phyloP scores from a whole-genome alignment of 2,113 vertebrate genomes.

The Nansenia antarctica region DNA sequence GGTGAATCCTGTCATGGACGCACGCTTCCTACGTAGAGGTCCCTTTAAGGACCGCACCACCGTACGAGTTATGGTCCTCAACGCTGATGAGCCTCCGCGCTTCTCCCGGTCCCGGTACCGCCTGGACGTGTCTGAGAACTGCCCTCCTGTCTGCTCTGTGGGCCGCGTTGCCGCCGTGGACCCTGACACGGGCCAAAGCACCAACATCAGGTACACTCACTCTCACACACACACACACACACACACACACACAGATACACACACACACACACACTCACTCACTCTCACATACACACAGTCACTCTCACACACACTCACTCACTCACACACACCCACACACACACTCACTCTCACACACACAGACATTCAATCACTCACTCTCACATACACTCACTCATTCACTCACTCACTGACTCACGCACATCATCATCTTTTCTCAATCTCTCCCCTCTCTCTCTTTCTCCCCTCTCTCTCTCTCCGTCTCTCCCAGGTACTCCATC shows the following conservation, averaged over 20 bases:
- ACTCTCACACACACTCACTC: constrained; percentile 2
- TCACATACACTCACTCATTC: neutral
- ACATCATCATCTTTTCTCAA: neutral
- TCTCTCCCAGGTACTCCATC: constrained; percentile 80
- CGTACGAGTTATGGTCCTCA: constrained; percentile 81
- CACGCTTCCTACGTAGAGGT: constrained; percentile 81
- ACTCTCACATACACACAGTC: neutral
- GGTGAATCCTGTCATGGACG: constrained; percentile 81
- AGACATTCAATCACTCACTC: neutral
- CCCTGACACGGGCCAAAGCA: constrained; percentile 82
- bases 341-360: neutral
- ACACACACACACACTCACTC: neutral
- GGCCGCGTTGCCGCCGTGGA: constrained; percentile 79
- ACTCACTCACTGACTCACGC: neutral
- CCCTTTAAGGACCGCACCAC: constrained; percentile 86
- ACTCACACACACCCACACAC: too few relatives aligned
- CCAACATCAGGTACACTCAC: constrained; percentile 77
- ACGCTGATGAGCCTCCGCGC: constrained; percentile 84
- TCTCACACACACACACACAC: constrained; percentile 7
- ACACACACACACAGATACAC: too few relatives aligned
- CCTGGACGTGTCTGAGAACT: constrained; percentile 84
- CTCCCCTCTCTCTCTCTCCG: neutral
- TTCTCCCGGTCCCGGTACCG: constrained; percentile 82
- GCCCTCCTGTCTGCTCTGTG: constrained; percentile 74
- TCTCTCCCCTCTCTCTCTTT: neutral